Conservation (phyloP, 2,888 invertebrate species). For the Anoplius nigerrimus region DNA sequence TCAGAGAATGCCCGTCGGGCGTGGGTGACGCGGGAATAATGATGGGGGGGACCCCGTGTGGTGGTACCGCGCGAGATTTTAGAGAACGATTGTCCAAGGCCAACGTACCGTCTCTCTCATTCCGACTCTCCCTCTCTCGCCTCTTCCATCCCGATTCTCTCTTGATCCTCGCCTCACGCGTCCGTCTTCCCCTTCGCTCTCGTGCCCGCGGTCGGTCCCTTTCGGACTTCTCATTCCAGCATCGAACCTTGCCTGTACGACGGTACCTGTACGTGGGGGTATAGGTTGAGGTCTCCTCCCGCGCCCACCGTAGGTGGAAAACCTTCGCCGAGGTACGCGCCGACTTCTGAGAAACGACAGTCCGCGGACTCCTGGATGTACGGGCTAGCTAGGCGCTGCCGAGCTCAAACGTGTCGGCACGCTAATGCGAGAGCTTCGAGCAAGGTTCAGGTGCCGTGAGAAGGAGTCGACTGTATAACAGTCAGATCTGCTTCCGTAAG, state of each 20-base stretch:
- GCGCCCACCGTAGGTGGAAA: conserved; percentile 7
- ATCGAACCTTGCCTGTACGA: no score
- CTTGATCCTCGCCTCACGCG: no score
- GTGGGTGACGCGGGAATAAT: conserved; percentile 57
- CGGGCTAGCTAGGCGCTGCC: conserved; percentile 10
- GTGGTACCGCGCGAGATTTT: conserved; percentile 49
- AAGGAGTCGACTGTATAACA: neutral
- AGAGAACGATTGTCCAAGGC: conserved; percentile 52
- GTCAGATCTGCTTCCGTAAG: neutral
- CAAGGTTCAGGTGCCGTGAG: neutral
- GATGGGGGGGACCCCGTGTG: conserved; percentile 34
- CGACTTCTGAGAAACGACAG: conserved; percentile 56
- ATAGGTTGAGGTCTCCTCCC: no score
- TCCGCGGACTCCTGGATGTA: conserved; percentile 24
- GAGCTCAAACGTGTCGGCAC: conserved; percentile 12
- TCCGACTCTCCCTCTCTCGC: conserved; percentile 4
- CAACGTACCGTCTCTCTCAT: conserved; percentile 15
- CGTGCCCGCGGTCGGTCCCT: neutral
- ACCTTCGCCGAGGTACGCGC: conserved; percentile 26
- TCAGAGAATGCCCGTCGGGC: conserved; percentile 35
- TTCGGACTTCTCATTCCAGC: no score
- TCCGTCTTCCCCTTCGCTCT: no score
- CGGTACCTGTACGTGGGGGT: no score
- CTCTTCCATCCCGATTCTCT: neutral
- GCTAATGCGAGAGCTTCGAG: conserved; percentile 17